Evolutionary conservation across 2,888 invertebrate species (phyloP).

Genomic region (Cyclophora punctaria): DNA sequence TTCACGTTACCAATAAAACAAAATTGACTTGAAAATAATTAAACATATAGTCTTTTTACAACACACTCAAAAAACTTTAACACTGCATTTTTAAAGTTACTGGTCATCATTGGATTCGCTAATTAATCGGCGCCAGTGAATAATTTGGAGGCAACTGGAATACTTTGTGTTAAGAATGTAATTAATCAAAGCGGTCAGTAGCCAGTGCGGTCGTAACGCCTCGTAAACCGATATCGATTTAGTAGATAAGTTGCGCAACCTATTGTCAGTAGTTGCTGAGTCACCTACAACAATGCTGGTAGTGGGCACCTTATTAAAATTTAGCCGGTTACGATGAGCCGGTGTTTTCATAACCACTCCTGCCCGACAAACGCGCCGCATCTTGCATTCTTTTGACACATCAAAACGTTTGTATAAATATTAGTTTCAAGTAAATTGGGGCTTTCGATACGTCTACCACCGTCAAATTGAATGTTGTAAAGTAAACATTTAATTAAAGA

Average conservation of each 20-base stretch:
- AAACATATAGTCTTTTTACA: slow-evolving; percentile 40
- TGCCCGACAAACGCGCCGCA: slow-evolving; percentile 42
- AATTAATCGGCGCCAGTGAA: slow-evolving; percentile 69
- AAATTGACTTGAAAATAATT: slow-evolving; percentile 32
- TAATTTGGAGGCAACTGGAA: slow-evolving; percentile 46
- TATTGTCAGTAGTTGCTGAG: slow-evolving; percentile 64
- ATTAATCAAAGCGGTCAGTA: slow-evolving; percentile 75
- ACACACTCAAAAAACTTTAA: slow-evolving; percentile 46
- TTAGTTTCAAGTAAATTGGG: slow-evolving; percentile 42
- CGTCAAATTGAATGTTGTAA: slow-evolving; percentile 11
- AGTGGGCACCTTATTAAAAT: slow-evolving; percentile 75
- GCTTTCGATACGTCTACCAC: slow-evolving; percentile 17
- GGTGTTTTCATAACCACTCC: slow-evolving; percentile 70
- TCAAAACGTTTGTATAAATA: slow-evolving; percentile 48
- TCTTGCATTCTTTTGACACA: slow-evolving; percentile 52
- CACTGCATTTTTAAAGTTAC: slow-evolving; percentile 44
- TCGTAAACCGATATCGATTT: slow-evolving; percentile 74
- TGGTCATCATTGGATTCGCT: slow-evolving; percentile 60
- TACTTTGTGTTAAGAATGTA: slow-evolving; percentile 56
- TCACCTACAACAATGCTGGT: slow-evolving; percentile 69
- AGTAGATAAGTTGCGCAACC: slow-evolving; percentile 72
- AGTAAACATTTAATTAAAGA: slow-evolving; percentile 2
- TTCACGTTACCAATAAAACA: slow-evolving; percentile 27
- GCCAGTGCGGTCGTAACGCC: slow-evolving; percentile 68
- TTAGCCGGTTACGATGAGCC: slow-evolving; percentile 65